These are phyloP conservation scores for Hetaerina titia DNA, from an alignment of 2,888 invertebrate genomes.

Conservation along the genomic window DNA sequence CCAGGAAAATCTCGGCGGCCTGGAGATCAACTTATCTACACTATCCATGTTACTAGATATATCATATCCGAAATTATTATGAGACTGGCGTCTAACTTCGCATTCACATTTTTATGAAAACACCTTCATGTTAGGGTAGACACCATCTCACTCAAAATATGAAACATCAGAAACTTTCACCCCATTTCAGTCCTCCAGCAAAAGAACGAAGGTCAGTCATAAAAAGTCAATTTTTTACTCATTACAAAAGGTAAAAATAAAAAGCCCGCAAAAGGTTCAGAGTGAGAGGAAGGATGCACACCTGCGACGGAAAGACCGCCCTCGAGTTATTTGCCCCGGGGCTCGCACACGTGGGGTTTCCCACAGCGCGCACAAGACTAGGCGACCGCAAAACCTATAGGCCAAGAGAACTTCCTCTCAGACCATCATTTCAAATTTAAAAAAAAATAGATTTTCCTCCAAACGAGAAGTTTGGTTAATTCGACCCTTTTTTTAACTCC, in stretches of 20 bases:
- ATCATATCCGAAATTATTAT: not conserved
- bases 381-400: not conserved
- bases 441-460: not conserved
- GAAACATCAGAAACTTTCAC: not conserved
- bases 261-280: not conserved
- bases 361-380: not conserved
- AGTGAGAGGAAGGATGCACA: slow-evolving; percentile 17
- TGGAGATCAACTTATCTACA: too few species aligned
- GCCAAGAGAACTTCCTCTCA: slow-evolving; percentile 14
- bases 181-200: not conserved
- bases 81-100: not conserved
- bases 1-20: too few species aligned
- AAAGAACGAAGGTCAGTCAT: not conserved
- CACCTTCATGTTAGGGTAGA: not conserved
- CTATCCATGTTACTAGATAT: too few species aligned
- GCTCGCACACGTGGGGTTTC: not conserved
- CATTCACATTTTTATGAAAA: not conserved
- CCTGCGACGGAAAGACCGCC: not conserved
- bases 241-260: not conserved
- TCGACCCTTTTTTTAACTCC: not conserved
- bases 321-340: slow-evolving; percentile 10
- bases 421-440: not conserved
- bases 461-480: not conserved
- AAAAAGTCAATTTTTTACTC: not conserved
- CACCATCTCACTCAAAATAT: not conserved